phyloP scores from a whole-genome alignment of 2,888 invertebrate genomes.

The Liopterus haemorrhoidalis region DNA sequence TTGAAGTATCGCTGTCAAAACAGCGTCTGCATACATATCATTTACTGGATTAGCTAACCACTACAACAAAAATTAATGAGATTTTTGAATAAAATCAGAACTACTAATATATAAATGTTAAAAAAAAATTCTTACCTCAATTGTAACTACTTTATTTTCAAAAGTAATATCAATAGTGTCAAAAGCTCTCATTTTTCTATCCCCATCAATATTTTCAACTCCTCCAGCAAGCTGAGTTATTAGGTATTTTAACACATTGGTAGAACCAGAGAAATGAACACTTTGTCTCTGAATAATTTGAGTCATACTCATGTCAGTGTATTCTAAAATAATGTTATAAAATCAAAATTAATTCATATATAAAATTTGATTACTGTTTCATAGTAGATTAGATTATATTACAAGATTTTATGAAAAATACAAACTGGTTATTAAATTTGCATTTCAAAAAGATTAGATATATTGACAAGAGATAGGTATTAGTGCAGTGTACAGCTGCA shows the following conservation, averaged over 20 bases:
- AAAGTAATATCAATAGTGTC: conserved; percentile 74
- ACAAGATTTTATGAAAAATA: no score
- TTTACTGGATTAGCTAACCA: conserved; percentile 93
- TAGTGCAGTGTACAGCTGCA: no score
- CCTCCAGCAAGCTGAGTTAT: conserved; percentile 73
- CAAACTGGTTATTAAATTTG: no score
- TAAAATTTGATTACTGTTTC: no score
- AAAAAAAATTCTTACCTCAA: conserved; percentile 57
- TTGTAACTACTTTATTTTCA: conserved; percentile 73
- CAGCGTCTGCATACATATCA: conserved; percentile 97
- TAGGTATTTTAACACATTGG: conserved; percentile 66
- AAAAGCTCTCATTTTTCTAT: conserved; percentile 74
- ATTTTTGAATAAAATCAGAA: conserved; percentile 2
- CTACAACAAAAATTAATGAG: conserved; percentile 43
- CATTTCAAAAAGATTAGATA: no score
- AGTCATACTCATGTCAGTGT: conserved; percentile 92
- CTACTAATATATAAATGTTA: conserved; percentile 1
- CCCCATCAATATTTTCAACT: conserved; percentile 61
- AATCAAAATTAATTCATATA: conserved; percentile 4
- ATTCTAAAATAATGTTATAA: conserved; percentile 59
- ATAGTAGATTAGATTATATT: no score
- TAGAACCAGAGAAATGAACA: conserved; percentile 75
- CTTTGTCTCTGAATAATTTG: conserved; percentile 89
- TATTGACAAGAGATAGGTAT: no score
- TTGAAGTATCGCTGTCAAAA: conserved; percentile 80